phyloP scores from a whole-genome alignment of 2,113 vertebrate genomes.

The Gadus macrocephalus region DNA sequence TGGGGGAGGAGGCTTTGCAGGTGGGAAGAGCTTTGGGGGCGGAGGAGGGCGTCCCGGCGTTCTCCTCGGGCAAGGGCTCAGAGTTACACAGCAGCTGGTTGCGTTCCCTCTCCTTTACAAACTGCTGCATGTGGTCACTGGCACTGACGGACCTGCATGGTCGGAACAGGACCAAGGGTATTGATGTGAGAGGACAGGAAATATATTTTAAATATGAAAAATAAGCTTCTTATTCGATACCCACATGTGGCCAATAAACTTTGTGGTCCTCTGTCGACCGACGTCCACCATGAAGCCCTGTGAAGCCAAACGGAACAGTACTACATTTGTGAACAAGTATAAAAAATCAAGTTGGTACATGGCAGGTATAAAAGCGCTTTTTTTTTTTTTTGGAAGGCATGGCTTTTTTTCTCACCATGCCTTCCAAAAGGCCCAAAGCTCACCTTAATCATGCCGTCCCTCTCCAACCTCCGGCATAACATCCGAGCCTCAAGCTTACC shows the following conservation, averaged over 20 bases:
- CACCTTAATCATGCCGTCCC: constrained; percentile 84
- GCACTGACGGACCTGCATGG: constrained; percentile 75
- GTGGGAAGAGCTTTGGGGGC: neutral
- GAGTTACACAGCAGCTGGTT: constrained; percentile 77
- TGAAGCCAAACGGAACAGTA: constrained; percentile 4
- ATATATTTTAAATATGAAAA: neutral
- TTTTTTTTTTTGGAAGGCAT: too few relatives aligned
- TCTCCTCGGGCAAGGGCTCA: neutral
- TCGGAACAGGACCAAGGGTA: neutral
- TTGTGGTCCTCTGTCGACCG: constrained; percentile 93
- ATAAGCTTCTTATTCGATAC: constrained; percentile 31
- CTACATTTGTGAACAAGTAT: neutral
- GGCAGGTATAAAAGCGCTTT: neutral
- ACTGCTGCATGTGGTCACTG: constrained; percentile 82
- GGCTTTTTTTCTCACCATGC: too few relatives aligned
- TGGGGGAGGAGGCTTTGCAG: neutral
- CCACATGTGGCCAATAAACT: constrained; percentile 84
- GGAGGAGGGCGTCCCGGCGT: too few relatives aligned
- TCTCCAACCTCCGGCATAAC: constrained; percentile 85
- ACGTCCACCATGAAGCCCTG: constrained; percentile 97
- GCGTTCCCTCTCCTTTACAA: constrained; percentile 86
- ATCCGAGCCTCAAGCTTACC: constrained; percentile 90
- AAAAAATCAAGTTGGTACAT: neutral
- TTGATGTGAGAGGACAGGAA: neutral
- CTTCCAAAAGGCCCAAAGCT: neutral